phyloP scores from a whole-genome alignment of 1,140 invertebrate species.

The Gerris buenoi region DNA sequence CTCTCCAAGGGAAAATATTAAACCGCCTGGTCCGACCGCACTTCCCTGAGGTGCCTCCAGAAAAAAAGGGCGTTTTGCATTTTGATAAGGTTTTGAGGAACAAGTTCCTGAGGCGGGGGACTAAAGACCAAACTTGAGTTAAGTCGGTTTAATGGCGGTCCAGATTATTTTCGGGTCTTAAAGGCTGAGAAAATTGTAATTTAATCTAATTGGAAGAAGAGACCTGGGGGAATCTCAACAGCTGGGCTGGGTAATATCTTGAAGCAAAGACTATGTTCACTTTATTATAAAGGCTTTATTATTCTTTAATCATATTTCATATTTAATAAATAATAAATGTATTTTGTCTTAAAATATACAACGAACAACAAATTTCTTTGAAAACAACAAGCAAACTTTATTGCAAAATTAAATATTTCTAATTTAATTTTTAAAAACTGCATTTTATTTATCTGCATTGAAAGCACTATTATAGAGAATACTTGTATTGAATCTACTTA shows the following conservation, averaged over 20 bases:
- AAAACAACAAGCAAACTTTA: too few relatives aligned
- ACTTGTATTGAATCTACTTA: too few relatives aligned
- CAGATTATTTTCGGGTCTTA: conserved; percentile 4
- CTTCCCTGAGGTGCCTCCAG: not conserved
- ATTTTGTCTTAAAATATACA: too few relatives aligned
- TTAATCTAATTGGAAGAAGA: conserved; percentile 10
- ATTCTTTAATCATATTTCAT: too few relatives aligned
- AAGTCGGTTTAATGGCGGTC: conserved; percentile 17
- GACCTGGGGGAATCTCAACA: not conserved
- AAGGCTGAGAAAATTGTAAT: conserved; percentile 6
- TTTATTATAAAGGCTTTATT: conserved; percentile 14
- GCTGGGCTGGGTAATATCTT: not conserved
- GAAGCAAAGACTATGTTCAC: conserved; percentile 13
- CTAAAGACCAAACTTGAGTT: conserved; percentile 15
- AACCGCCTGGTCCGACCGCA: conserved; percentile 4
- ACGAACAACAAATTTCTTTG: too few relatives aligned
- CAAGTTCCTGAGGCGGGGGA: conserved; percentile 11
- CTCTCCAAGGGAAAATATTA: conserved; percentile 13
- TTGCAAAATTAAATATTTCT: too few relatives aligned
- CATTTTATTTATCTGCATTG: too few relatives aligned
- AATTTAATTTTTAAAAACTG: too few relatives aligned
- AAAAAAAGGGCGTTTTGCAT: conserved; percentile 17
- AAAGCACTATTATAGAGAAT: too few relatives aligned
- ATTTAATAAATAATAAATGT: too few relatives aligned
- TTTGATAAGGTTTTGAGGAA: conserved; percentile 19